Evolutionary conservation across 2,113 vertebrate genomes (phyloP), one percentile per base, ranked within the genome.

Genomic region (Greenwoodochromis staneri): DNA sequence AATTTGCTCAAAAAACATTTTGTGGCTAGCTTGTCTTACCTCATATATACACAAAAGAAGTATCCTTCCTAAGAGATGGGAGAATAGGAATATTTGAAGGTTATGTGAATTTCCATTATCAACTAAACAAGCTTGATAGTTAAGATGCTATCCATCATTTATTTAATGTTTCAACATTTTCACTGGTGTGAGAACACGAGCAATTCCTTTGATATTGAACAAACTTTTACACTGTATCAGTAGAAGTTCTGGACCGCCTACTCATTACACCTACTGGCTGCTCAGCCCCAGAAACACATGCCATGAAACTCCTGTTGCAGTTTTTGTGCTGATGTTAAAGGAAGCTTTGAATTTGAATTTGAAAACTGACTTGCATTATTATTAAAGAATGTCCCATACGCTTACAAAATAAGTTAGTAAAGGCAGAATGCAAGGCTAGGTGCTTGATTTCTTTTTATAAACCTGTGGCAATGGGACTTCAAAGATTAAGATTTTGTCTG

Each of bases 331-430:
- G 69, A 27, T 17, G 8, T 73, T 45, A 73, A 45, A 73, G 13
- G 38, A 45, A 24, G 69, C 13, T 73, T 73, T 24, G 69, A 45
- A 27, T 24, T 16, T 47, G 7, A 47, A 47, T 49, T 49, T 17
- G 16, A 17, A 69, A 21, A 40, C 63, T 21, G 11, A 66, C 61
- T 38, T 38, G 1, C 61, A 21, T 61, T 61, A 61, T 19, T 1
- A 34, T 69, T 69, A 69, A 13, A 69, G 66, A 27, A 45, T 73
- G 38, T 2, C 21, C 38, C 19, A 40, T 69, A 9, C n/a, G 2
- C 13, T 0, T 16, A 42, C 38, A 45, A 4, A 71, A 31, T 61
- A 59, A 24, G 0, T 4, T 71, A 6, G 36, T 16, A 42, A 71
- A 71, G 66, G 8, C 8, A 4, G 38, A 42, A 6, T 71, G 5